A percentile compares a stretch with the other conserved stretches of the same genome.
These are phyloP conservation scores for Dimorphilus gyrociliatus DNA, from an alignment of 2,888 invertebrate genomes.

Conservation along the genomic window DNA sequence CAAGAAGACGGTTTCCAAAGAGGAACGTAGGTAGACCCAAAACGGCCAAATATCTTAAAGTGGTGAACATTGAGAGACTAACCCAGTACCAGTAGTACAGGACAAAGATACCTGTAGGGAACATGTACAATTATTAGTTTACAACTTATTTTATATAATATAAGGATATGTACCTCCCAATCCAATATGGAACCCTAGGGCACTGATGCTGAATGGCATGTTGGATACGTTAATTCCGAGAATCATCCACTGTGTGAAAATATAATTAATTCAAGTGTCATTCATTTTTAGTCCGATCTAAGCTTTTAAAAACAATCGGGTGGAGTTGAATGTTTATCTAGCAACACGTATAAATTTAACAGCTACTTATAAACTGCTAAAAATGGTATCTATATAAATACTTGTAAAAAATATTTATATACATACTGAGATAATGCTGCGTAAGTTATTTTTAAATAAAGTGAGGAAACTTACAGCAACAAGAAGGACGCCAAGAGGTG, in stretches of 20 bases:
- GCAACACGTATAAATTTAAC: background rate
- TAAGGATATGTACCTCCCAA: slow-evolving; percentile 51
- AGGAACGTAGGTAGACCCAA: slow-evolving; percentile 77
- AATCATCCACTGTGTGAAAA: slow-evolving; percentile 52
- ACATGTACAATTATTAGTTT: too few species aligned
- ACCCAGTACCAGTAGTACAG: slow-evolving; percentile 85
- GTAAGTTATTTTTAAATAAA: too few species aligned
- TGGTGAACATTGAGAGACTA: slow-evolving; percentile 84
- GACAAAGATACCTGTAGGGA: slow-evolving; percentile 61
- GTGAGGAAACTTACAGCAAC: slow-evolving; percentile 43
- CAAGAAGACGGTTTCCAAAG: slow-evolving; percentile 74
- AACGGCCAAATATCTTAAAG: slow-evolving; percentile 68
- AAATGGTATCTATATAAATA: background rate
- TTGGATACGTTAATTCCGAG: slow-evolving; percentile 70
- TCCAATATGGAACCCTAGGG: slow-evolving; percentile 75
- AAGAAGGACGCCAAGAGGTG: slow-evolving; percentile 58
- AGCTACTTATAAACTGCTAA: slow-evolving; percentile 1
- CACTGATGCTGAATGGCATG: slow-evolving; percentile 58
- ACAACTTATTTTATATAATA: background rate
- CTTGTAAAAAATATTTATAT: background rate
- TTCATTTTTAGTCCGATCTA: slow-evolving; percentile 5
- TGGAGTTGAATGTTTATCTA: too few species aligned
- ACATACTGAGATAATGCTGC: slow-evolving; percentile 1
- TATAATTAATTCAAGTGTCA: slow-evolving; percentile 7
- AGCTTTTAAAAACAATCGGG: background rate